phyloP scores from a whole-genome alignment of 2,888 invertebrate genomes.

The Platerodrilus igneus region DNA sequence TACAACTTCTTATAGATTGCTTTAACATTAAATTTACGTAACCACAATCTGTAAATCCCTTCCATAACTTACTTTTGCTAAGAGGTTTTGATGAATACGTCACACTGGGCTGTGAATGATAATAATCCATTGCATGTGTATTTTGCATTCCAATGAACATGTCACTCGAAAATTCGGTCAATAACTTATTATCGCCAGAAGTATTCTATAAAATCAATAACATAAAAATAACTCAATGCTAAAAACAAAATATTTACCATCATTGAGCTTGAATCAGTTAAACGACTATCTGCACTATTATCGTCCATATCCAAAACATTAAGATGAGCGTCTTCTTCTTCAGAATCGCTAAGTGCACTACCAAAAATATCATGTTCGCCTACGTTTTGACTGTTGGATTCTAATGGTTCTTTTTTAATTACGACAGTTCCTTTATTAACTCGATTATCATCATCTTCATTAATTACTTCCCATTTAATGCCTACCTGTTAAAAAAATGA shows the following conservation, averaged over 20 bases:
- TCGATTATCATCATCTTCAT: slow-evolving; percentile 74
- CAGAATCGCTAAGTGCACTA: slow-evolving; percentile 86
- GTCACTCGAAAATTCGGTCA: slow-evolving; percentile 60
- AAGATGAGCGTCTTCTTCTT: slow-evolving; percentile 64
- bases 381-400: slow-evolving; percentile 44
- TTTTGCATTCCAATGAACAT: slow-evolving; percentile 51
- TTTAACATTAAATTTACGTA: too few relatives aligned
- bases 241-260: slow-evolving; percentile 39
- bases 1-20: too few relatives aligned
- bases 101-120: slow-evolving; percentile 35
- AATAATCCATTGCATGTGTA: slow-evolving; percentile 43
- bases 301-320: slow-evolving; percentile 78
- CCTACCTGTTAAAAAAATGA: slow-evolving; percentile 40
- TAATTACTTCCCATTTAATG: slow-evolving; percentile 84
- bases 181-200: slow-evolving; percentile 45
- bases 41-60: too few relatives aligned
- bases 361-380: slow-evolving; percentile 87
- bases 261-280: slow-evolving; percentile 65
- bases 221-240: slow-evolving; percentile 8
- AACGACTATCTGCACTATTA: slow-evolving; percentile 68
- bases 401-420: slow-evolving; percentile 43
- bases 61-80: slow-evolving; percentile 32
- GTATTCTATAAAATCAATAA: slow-evolving; percentile 35
- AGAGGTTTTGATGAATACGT: slow-evolving; percentile 36
- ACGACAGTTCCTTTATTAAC: slow-evolving; percentile 46